phyloP scores from a whole-genome alignment of 2,797 vertebrate species.

The Rhyacichthys aspro region DNA sequence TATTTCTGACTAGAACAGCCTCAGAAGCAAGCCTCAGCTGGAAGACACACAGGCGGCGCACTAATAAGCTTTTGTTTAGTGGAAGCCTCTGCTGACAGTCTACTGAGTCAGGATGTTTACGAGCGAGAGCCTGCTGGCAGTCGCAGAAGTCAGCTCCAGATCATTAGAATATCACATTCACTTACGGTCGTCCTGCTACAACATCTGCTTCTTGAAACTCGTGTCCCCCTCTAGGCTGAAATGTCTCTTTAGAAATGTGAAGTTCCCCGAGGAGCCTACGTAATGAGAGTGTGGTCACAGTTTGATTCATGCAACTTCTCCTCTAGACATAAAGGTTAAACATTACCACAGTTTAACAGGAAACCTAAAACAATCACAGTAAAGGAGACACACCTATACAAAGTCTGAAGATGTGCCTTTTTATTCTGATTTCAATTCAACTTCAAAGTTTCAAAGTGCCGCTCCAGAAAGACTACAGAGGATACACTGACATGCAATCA shows the following conservation, averaged over 20 bases:
- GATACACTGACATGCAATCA: no score
- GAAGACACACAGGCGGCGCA: conserved; percentile 23
- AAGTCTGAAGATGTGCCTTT: no score
- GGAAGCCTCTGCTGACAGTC: conserved; percentile 13
- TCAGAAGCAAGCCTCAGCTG: conserved; percentile 25
- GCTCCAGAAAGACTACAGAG: no score
- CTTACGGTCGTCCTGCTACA: neutral
- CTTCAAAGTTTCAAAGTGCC: no score
- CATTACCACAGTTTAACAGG: conserved; percentile 2
- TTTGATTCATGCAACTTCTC: neutral
- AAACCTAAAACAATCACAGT: neutral
- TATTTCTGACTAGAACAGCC: conserved; percentile 45
- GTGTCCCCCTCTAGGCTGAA: no score
- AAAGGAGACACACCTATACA: conserved; percentile 17
- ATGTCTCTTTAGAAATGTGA: neutral
- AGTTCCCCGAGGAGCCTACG: neutral
- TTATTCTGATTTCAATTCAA: no score
- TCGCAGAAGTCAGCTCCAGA: conserved; percentile 6
- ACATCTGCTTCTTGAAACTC: no score
- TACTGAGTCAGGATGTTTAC: conserved; percentile 22
- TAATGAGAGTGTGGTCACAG: neutral
- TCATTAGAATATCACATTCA: neutral
- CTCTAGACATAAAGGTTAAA: conserved; percentile 25
- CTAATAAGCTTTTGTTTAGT: conserved; percentile 37
- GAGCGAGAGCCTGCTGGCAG: conserved; percentile 15